phyloP scores from a whole-genome alignment of 2,797 vertebrate species.

The Heteromormyrus szaboi region DNA sequence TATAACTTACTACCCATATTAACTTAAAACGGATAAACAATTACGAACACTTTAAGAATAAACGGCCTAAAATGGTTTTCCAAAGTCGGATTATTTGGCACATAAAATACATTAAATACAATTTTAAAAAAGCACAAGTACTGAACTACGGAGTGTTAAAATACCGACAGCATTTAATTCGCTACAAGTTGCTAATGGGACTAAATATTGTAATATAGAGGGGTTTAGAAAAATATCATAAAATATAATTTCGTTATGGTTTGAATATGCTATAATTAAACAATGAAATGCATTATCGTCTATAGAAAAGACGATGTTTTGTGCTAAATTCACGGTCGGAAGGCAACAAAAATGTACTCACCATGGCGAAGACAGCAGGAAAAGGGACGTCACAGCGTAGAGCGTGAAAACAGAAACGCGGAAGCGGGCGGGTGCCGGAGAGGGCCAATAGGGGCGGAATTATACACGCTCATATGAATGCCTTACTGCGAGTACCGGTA shows the following conservation, averaged over 20 bases:
- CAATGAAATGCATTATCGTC: fast-evolving
- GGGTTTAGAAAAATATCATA: not conserved
- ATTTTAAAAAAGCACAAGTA: not conserved
- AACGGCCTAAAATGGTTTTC: not conserved
- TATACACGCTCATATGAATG: not conserved
- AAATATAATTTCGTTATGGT: not conserved
- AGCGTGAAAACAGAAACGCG: constrained; percentile 49
- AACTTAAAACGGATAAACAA: not conserved
- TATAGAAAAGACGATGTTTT: constrained; percentile 58
- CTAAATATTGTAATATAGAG: not conserved
- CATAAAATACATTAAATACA: not conserved
- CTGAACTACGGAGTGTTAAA: not conserved
- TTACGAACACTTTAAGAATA: not conserved
- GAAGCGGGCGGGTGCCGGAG: constrained; percentile 33
- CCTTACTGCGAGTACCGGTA: not conserved
- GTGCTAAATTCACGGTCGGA: constrained; percentile 51
- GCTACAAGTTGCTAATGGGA: not conserved
- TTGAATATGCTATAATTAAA: not conserved
- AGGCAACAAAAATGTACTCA: constrained; percentile 50
- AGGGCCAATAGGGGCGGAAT: not conserved
- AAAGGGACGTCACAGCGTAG: constrained; percentile 69
- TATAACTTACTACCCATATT: not conserved
- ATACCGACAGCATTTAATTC: not conserved
- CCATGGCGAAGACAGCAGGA: constrained; percentile 80
- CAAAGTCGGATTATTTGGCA: not conserved